Evolutionary conservation across 1,140 invertebrate genomes (phyloP), one percentile per base, ranked within the genome.

Genomic region (Aphelenchoides fujianensis): DNA sequence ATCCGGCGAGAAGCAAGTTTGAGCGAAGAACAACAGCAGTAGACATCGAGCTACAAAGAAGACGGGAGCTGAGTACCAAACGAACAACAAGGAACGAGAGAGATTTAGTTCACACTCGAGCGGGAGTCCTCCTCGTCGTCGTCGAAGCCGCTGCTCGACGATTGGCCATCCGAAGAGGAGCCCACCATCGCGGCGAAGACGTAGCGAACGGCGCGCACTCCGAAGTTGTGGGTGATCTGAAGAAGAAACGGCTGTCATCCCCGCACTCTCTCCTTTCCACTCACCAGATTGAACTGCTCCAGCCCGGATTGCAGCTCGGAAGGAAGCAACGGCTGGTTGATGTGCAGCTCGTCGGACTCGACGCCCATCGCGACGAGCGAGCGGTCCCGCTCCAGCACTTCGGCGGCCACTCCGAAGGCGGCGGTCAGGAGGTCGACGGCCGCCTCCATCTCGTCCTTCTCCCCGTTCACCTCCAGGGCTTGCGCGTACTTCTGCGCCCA

Each of bases 201-300:
- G 12, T 12, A 12, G 41, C 23, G 41, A 5, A 59, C 34, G 5
- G 59, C 19, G 23, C 32, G 19, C 0, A 66, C 63, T 36, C 32
- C 63, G 31, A 66, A 66, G 31, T 66, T 37, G 63, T 66, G 63
- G 32, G 63, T 66, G n/a, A 66, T 48, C 63, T 66, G 63, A 1
- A 66, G 53, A 37, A 34, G 53, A 31, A 32, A 0, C 27, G 53
- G n/a, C 19, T 12, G 23, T 36, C 34, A 32, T 52, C 23, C 5
- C 9, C 5, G 55, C 9, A 59, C 41, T 48, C 23, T 12, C 23
- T 59, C 27, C 28, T 5, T 5, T 5, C 34, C 7, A 7, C 55
- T 23, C 7, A 59, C 55, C 55, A 59, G 34, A 59, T 59, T 59
- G 5, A 59, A 59, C 27, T 5, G 27, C 12, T 59, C 28, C 7